phyloP scores from a whole-genome alignment of 2,113 vertebrate species.

The Blennius ocellaris region DNA sequence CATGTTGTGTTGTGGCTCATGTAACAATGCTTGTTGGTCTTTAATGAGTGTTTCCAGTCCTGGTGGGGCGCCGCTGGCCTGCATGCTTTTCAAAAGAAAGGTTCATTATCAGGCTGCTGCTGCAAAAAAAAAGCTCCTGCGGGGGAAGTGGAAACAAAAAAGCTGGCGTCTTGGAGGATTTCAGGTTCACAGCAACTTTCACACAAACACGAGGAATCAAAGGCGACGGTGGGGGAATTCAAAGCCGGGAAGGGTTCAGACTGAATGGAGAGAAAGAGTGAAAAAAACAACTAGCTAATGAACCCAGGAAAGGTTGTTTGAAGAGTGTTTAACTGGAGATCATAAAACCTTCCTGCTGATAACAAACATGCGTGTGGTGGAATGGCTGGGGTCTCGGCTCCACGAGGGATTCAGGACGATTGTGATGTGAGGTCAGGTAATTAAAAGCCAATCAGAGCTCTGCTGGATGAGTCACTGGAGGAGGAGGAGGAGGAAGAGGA shows the following conservation, averaged over 20 bases:
- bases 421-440: conserved; percentile 73
- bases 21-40: no score
- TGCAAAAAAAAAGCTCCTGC: not conserved
- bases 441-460: conserved; percentile 69
- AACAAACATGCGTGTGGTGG: no score
- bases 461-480: conserved; percentile 74
- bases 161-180: not conserved
- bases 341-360: not conserved
- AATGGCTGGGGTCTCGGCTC: no score
- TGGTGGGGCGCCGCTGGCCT: no score
- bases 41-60: no score
- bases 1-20: no score
- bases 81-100: no score
- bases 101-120: no score
- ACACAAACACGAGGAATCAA: not conserved
- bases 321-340: not conserved
- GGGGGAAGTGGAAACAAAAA: not conserved
- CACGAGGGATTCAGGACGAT: no score
- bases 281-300: no score
- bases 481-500: conserved; percentile 23
- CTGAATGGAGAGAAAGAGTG: not conserved
- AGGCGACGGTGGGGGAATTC: conserved; percentile 7
- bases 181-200: not conserved
- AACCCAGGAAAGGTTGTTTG: not conserved
- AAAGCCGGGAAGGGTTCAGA: not conserved